Base-by-base conservation (phyloP, 2,797 vertebrate genomes). In the Zenarchopterus dispar region DNA sequence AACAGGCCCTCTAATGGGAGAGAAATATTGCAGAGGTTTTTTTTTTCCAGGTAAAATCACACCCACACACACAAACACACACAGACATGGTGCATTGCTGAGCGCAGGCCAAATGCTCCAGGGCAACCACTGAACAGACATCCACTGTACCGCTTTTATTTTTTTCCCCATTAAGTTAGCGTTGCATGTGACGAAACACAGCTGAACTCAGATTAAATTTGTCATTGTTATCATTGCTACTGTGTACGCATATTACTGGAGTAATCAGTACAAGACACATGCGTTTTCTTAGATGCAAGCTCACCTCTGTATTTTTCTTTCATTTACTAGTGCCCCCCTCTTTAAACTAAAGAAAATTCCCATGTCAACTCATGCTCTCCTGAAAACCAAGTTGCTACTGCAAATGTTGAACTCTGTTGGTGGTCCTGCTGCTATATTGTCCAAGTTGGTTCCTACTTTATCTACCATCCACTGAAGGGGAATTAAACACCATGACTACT, bases 401-500 rank as follows among this genome's bases (percentile, higher is more conserved):
- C 50, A 54, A 48, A 41, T 24, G 48, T 60, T 45, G 21, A 56
- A 26, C 60, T 41, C 55, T 69, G 50, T 67, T 59, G 66, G 73
- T 71, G 64, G 68, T 54, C 63, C 65, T 54, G 72, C 71, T 65
- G 60, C 67, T 84, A 83, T 72, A 89, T 92, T 93, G 86, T 93
- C 82, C 81, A 64, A 78, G 63, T 70, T 68, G 68, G 53, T 80
- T 66, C 72, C 77, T 73, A 73, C 80, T 82, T 63, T 77, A 75
- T 70, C 66, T 80, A 70, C 57, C 80, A 80, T 50, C 80, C 70
- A 80, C 49, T 10, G 72, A 42, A 80, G 76, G 84, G 90, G 83
- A 90, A 89, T 87, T 65, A 60, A 77, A 75, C 62, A 59, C 89
- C 89, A 93, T 94, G 91, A 87, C 90, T 87, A 94, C 93, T 54